A percentile compares a stretch with the other conserved stretches of the same genome.
phyloP scores from a whole-genome alignment of 2,888 invertebrate genomes.

The Drosophila quasianomalipes region DNA sequence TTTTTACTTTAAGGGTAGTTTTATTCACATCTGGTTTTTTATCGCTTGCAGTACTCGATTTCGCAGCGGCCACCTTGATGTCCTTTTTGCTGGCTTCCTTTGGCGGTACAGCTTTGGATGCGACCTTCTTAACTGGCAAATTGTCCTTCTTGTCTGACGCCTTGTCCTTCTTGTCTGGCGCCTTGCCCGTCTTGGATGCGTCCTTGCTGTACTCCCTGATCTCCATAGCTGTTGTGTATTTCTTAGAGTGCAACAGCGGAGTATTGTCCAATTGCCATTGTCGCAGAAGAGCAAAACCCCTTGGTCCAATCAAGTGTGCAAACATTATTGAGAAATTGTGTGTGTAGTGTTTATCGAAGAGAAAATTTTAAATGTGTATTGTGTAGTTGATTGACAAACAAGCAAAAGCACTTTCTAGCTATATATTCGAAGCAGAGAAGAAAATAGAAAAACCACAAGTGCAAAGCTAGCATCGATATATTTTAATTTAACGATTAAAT shows the following conservation, averaged over 20 bases:
- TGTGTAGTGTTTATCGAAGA: neutral
- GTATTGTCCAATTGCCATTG: neutral
- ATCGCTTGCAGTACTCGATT: no score
- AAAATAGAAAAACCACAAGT: neutral
- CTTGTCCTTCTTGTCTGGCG: neutral
- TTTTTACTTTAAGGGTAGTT: neutral
- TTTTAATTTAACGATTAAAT: neutral
- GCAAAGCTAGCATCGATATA: neutral
- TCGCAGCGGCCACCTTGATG: neutral
- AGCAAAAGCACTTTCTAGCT: neutral
- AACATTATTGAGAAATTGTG: constrained; percentile 3
- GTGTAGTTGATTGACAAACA: constrained; percentile 1
- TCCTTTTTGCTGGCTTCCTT: neutral
- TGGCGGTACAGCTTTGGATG: neutral
- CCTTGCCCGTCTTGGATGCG: neutral
- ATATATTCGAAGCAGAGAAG: neutral
- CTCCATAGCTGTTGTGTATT: neutral
- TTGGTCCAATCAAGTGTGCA: constrained; percentile 8
- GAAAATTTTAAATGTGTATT: neutral
- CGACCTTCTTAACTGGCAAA: neutral
- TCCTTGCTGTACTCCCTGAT: neutral
- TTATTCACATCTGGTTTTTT: neutral
- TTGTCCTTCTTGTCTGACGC: neutral
- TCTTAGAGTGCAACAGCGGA: neutral
- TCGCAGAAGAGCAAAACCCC: neutral